A percentile compares a stretch with the other conserved stretches of the same genome.
Evolutionary conservation across 1,140 invertebrate species (phyloP).

Genomic region (Leguminivora glycinivorella): DNA sequence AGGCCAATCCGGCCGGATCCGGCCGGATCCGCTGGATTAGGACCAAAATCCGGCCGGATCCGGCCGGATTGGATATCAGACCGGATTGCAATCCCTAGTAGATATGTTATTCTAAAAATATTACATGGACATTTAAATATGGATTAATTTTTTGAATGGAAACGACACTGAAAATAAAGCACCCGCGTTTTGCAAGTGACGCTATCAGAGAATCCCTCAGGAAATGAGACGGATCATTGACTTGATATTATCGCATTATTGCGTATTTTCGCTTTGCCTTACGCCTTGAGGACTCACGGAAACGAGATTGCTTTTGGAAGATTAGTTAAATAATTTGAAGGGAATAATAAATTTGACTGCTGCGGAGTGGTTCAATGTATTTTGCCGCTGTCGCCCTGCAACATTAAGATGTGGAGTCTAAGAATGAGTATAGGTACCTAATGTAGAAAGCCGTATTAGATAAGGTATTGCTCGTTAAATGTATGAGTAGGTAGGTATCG

Average conservation of each 20-base stretch:
- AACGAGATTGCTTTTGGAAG: slow-evolving; percentile 28
- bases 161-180: slow-evolving; percentile 9
- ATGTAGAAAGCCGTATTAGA: no score
- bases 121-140: no score
- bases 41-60: no score
- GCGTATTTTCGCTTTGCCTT: slow-evolving; percentile 30
- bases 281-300: slow-evolving; percentile 27
- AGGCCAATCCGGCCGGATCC: no score
- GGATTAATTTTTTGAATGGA: slow-evolving; percentile 4
- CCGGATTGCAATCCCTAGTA: no score
- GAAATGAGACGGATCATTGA: slow-evolving; percentile 36
- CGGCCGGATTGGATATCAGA: no score
- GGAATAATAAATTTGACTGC: slow-evolving; percentile 21
- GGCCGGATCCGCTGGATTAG: no score
- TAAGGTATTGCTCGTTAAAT: no score
- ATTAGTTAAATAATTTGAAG: slow-evolving; percentile 27
- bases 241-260: slow-evolving; percentile 33
- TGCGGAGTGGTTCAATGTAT: slow-evolving; percentile 6
- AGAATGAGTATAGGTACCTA: no score
- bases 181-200: slow-evolving; percentile 31
- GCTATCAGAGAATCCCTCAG: slow-evolving; percentile 30
- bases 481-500: no score
- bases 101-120: no score
- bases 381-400: not conserved
- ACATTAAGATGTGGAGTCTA: not conserved